Evolutionary conservation across 30 jellyfish, hydroid and myxozoan species (phyloP).

Genomic region (Euphysa ruthae): DNA sequence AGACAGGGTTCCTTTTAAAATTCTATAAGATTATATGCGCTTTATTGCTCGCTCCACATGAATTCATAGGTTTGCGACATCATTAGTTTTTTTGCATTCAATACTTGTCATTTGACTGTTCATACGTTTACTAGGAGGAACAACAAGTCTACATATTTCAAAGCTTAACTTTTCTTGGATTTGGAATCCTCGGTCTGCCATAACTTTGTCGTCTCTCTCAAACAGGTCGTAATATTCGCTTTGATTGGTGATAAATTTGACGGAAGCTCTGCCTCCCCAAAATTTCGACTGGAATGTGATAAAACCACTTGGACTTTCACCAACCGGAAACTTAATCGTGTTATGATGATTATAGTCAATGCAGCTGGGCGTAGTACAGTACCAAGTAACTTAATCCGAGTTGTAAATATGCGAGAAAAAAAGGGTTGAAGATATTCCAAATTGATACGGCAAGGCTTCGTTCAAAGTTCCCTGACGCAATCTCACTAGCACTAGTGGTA

Average conservation of each 20-base stretch:
- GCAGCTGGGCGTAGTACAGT: too few relatives aligned
- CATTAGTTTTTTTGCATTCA: conserved; percentile 40
- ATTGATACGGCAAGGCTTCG: too few relatives aligned
- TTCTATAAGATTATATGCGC: conserved; percentile 38
- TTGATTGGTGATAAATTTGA: conserved; percentile 27
- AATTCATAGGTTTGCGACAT: conserved; percentile 45
- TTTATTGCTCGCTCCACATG: conserved; percentile 65
- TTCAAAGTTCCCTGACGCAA: too few relatives aligned
- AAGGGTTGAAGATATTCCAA: too few relatives aligned
- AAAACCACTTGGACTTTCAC: conserved; percentile 50
- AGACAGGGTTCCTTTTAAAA: conserved; percentile 33
- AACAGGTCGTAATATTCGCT: conserved; percentile 32
- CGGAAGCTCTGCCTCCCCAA: conserved; percentile 52
- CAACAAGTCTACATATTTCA: conserved; percentile 27
- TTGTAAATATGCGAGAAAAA: too few relatives aligned
- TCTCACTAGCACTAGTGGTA: too few relatives aligned
- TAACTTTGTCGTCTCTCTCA: conserved; percentile 42
- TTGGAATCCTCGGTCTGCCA: conserved; percentile 67
- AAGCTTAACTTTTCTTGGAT: conserved; percentile 36
- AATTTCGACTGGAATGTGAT: conserved; percentile 25
- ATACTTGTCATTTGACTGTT: conserved; percentile 48
- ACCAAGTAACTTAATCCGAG: too few relatives aligned
- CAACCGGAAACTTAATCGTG: conserved; percentile 32
- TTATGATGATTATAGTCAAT: conserved; percentile 51
- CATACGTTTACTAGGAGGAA: conserved; percentile 66